Conservation (phyloP, 2,113 vertebrate genomes). For the Vicugna pacos region DNA sequence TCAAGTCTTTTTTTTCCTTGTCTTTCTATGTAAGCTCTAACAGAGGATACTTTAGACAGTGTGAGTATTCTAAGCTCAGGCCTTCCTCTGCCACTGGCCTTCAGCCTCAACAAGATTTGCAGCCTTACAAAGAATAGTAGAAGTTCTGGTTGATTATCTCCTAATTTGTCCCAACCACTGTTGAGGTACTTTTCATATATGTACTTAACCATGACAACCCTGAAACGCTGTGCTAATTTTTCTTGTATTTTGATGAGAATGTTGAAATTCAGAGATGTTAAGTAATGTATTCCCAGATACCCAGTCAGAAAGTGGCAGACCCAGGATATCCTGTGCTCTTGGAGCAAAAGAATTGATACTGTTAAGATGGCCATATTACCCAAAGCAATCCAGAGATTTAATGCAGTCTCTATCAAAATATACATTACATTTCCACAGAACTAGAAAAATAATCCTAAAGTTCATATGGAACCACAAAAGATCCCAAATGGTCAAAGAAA, state of each 20-base stretch:
- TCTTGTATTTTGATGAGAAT: background rate
- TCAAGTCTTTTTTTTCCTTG: background rate
- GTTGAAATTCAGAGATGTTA: background rate
- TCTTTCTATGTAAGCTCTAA: background rate
- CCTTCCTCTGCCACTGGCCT: background rate
- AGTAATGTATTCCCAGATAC: background rate
- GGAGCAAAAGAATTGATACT: background rate
- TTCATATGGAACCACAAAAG: background rate
- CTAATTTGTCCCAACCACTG: background rate
- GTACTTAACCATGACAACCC: background rate
- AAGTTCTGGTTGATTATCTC: background rate
- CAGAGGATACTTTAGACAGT: background rate
- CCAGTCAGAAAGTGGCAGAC: background rate
- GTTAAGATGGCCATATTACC: background rate
- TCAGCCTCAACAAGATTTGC: background rate
- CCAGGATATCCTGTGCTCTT: background rate
- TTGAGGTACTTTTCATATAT: background rate
- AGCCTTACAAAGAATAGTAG: background rate
- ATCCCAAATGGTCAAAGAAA: background rate
- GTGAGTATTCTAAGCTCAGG: background rate
- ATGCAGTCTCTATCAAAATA: background rate
- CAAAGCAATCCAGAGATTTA: background rate
- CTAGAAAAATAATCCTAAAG: background rate
- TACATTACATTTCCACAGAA: background rate
- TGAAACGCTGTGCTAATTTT: background rate